Evolutionary conservation across 2,888 invertebrate genomes (phyloP).

Genomic region (Ephialtes manifestator): DNA sequence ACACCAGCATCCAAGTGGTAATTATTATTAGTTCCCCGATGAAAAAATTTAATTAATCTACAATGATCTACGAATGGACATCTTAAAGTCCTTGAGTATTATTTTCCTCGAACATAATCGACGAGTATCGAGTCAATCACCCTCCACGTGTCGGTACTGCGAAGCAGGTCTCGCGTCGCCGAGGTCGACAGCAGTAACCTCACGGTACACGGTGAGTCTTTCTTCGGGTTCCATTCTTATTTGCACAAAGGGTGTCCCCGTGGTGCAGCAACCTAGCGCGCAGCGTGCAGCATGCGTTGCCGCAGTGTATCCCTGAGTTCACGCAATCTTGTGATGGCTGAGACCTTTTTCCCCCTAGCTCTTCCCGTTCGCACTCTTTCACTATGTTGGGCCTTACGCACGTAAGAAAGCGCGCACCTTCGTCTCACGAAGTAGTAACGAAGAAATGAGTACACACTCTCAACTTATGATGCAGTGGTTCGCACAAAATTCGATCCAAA

Average conservation of each 20-base stretch:
- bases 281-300: constrained; percentile 10
- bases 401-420: constrained; percentile 1
- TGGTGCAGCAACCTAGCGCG: constrained; percentile 19
- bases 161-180: constrained; percentile 12
- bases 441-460: neutral
- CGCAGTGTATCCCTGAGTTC: neutral
- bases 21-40: too few relatives aligned
- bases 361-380: neutral
- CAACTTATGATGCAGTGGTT: constrained; percentile 11
- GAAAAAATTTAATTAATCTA: too few relatives aligned
- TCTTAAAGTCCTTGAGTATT: neutral
- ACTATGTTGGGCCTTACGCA: constrained; percentile 1
- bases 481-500: constrained; percentile 21
- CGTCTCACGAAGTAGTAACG: neutral
- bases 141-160: neutral
- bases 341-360: neutral
- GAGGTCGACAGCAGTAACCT: neutral
- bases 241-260: constrained; percentile 54
- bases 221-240: constrained; percentile 63
- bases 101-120: constrained; percentile 5
- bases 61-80: too few relatives aligned
- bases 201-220: constrained; percentile 16
- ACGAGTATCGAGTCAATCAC: constrained; percentile 8
- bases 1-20: too few relatives aligned
- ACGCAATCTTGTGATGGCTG: constrained; percentile 25